Evolutionary conservation across 2,797 vertebrate species (phyloP).

Genomic region (Falco rusticolus): DNA sequence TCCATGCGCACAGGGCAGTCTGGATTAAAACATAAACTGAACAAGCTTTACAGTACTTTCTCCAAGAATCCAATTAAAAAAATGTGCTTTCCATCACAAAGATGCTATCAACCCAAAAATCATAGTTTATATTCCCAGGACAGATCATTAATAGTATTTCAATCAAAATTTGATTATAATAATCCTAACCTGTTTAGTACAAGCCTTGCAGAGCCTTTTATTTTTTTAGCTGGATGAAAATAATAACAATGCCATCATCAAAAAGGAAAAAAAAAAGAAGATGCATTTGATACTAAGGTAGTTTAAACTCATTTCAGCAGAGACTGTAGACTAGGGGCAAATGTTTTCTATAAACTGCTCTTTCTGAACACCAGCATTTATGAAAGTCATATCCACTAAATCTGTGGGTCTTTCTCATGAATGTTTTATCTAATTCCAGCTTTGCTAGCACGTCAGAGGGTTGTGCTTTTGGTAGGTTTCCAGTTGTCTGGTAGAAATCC

Average conservation of each 20-base stretch:
- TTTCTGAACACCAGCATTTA: neutral
- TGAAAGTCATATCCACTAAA: conserved; percentile 49
- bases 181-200: conserved; percentile 16
- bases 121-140: conserved; percentile 6
- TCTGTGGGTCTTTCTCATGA: conserved; percentile 25
- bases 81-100: conserved; percentile 19
- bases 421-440: conserved; percentile 61
- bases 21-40: conserved; percentile 2
- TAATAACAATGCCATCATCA: neutral
- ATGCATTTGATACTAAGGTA: neutral
- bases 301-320: neutral
- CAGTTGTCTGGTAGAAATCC: neutral
- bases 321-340: conserved; percentile 23
- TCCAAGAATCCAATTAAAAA: conserved; percentile 1
- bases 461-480: conserved; percentile 35
- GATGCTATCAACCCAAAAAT: neutral
- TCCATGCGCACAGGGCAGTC: accelerated
- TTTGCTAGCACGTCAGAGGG: conserved; percentile 4
- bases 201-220: neutral
- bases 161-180: conserved; percentile 45
- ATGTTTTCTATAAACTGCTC: conserved; percentile 56
- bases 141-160: conserved; percentile 43
- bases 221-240: conserved; percentile 6
- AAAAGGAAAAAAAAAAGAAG: neutral
- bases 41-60: neutral